Evolutionary conservation across 92 coral and sea anemone species (phyloP).

Genomic region (Micromussa lordhowensis): DNA sequence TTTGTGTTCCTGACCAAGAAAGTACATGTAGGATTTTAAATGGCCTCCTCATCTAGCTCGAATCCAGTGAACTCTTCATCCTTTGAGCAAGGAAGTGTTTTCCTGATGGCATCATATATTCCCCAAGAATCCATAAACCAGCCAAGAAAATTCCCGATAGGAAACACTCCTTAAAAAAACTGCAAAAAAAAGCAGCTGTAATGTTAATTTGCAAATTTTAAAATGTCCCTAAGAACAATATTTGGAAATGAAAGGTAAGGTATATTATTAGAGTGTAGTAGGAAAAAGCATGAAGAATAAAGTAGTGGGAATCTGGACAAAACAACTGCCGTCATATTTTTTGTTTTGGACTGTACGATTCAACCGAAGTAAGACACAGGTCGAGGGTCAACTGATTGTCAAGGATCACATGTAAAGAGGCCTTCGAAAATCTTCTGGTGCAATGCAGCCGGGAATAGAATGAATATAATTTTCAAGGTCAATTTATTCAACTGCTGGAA

Average conservation of each 20-base stretch:
- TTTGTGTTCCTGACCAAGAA: too few species aligned
- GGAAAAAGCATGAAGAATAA: not conserved
- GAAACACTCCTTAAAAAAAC: constrained; percentile 57
- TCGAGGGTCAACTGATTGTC: not conserved
- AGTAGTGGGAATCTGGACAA: too few species aligned
- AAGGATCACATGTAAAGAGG: constrained; percentile 22
- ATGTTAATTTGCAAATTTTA: too few species aligned
- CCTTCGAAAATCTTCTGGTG: constrained; percentile 13
- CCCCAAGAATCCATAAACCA: constrained; percentile 64
- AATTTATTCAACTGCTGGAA: too few species aligned
- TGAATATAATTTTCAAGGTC: too few species aligned
- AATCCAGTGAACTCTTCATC: constrained; percentile 42
- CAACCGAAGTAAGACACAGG: constrained; percentile 11
- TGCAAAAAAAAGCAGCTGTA: not conserved
- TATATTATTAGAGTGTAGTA: not conserved
- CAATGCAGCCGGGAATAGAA: too few species aligned
- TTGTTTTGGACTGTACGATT: constrained; percentile 12
- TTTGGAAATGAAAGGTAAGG: too few species aligned
- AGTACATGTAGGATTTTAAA: constrained; percentile 19
- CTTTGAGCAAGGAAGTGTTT: constrained; percentile 30
- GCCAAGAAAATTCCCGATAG: constrained; percentile 59
- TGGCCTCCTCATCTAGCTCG: constrained; percentile 26
- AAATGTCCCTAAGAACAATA: too few species aligned
- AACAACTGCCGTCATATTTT: not conserved
- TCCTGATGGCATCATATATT: constrained; percentile 47